Evolutionary conservation across 2,113 vertebrate genomes (phyloP), one percentile per base, ranked within the genome.

Genomic region (Heliornis fulica): DNA sequence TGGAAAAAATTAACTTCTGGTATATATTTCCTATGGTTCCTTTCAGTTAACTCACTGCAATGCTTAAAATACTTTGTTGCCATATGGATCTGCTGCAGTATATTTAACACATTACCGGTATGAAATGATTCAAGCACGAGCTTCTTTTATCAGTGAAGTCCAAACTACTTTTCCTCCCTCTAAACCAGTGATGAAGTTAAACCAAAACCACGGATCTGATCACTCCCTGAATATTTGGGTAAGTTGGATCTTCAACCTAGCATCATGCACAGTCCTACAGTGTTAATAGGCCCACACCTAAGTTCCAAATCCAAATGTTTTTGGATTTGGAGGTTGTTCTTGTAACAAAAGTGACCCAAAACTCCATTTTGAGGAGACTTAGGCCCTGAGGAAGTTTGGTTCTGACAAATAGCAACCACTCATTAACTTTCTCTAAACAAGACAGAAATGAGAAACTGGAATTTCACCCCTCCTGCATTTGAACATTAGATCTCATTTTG

Each of bases 1-100:
- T 97, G 97, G 97, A 96, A 98, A 94, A 96, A 94, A 97, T 97
- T 97, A 98, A 94, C 97, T 97, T 92, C 50, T 78, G 74, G 64
- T 95, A 85, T 97, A 95, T 95, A 97, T 97, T 97, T 98, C 96
- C 92, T 97, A 91, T 87, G 92, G 75, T 91, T 93, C 91, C 81
- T 92, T 96, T 82, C 93, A 95, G 68, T 93, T 96, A 66, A 93
- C 85, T 94, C 36, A 25, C 19, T 11, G 80, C 84, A 93, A 74
- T 82, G 87, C 93, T 95, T 95, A 89, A 91, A 86, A 78, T 92
- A 85, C 81, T 94, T 94, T 93, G 95, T 88, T 59, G 77, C 95
- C 97, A 93, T 94, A 66, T 93, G 97, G 97, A 96, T 97, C 95
- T 95, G 92, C 95, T 97, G 96, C 0, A 74, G 95, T 95, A 57